These are phyloP conservation scores for Strix uralensis DNA, from an alignment of 2,113 vertebrate genomes.

Conservation along the genomic window DNA sequence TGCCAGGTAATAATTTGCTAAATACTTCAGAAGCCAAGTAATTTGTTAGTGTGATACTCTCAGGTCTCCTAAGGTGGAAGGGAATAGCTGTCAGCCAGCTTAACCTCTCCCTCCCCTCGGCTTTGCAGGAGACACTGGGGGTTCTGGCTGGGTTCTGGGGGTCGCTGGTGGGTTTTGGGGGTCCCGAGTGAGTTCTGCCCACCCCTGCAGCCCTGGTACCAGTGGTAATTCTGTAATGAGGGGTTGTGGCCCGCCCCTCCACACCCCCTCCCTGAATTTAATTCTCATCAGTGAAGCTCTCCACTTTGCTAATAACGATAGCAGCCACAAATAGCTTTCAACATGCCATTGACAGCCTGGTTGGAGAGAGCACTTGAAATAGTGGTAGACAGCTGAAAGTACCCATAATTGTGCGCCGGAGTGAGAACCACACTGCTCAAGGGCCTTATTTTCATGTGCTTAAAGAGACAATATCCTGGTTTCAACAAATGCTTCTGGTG, in stretches of 20 bases:
- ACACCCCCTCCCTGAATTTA: conserved; percentile 73
- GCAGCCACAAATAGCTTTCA: conserved; percentile 94
- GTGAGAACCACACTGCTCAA: conserved; percentile 85
- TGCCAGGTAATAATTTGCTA: conserved; percentile 56
- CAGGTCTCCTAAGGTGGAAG: neutral
- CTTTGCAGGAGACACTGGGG: neutral
- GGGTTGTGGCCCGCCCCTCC: conserved; percentile 46
- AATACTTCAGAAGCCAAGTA: conserved; percentile 23
- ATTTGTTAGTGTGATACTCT: neutral
- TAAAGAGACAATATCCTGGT: conserved; percentile 86
- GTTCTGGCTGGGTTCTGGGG: fast-evolving
- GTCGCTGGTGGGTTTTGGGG: neutral
- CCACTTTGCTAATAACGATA: conserved; percentile 88
- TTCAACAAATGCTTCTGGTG: conserved; percentile 73
- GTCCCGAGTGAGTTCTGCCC: neutral
- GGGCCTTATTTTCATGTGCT: conserved; percentile 90
- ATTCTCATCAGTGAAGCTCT: conserved; percentile 87
- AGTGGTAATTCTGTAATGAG: conserved; percentile 63
- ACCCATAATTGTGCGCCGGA: conserved; percentile 90
- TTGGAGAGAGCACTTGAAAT: conserved; percentile 88
- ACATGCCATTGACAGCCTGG: conserved; percentile 85
- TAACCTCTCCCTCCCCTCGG: neutral
- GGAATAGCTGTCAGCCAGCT: neutral
- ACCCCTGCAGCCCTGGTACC: neutral
- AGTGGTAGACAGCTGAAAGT: conserved; percentile 91